Percentiles rank a stretch among this genome's conserved stretches.
These are phyloP conservation scores for Saccopteryx leptura DNA, from an alignment of 2,113 vertebrate genomes.

Conservation along the genomic window DNA sequence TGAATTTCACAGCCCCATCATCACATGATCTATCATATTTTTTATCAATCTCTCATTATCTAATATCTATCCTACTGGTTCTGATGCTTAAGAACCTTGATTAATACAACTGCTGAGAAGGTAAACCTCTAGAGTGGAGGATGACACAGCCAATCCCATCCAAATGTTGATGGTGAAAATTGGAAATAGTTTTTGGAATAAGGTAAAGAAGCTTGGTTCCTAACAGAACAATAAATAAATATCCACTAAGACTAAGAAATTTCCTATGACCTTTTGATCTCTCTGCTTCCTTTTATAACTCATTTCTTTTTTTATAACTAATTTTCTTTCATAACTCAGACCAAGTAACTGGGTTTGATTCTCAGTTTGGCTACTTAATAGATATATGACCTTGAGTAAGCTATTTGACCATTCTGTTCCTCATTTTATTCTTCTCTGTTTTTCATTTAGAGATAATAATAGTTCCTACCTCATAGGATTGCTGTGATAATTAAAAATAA, in stretches of 20 bases:
- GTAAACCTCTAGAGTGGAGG: neutral
- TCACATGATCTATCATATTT: neutral
- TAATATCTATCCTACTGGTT: neutral
- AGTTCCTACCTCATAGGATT: neutral
- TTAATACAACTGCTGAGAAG: neutral
- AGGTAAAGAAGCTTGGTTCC: neutral
- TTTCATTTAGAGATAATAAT: neutral
- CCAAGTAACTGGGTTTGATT: neutral
- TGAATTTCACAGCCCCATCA: neutral
- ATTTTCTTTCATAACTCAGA: too few relatives aligned
- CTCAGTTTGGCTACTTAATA: neutral
- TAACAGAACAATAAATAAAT: neutral
- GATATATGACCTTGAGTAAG: neutral
- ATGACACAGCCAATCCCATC: neutral
- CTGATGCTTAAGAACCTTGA: neutral
- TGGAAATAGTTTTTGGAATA: neutral
- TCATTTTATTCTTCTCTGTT: neutral
- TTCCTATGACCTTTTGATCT: neutral
- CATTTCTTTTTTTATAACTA: neutral
- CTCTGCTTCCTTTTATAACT: neutral
- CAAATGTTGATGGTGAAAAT: neutral
- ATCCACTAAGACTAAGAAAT: neutral
- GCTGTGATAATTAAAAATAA: neutral
- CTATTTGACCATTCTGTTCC: neutral
- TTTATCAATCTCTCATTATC: neutral